phyloP scores from a whole-genome alignment of 2,888 invertebrate genomes.

The Erebia palarica region DNA sequence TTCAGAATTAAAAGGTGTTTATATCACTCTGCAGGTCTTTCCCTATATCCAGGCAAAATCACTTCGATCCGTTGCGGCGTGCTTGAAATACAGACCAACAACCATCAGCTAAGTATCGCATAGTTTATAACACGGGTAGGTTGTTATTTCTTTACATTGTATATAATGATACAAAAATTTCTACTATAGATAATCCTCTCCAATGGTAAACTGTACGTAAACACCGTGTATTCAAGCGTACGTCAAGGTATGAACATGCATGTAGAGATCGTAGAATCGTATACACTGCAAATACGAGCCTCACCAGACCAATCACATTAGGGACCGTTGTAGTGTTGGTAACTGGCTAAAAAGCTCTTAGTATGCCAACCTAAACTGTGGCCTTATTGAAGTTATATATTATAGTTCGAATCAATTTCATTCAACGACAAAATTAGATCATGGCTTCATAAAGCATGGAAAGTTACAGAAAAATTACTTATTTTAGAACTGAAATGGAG shows the following conservation, averaged over 20 bases:
- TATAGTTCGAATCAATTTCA: background rate
- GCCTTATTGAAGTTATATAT: background rate
- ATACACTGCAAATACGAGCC: conserved; percentile 2
- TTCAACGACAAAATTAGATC: background rate
- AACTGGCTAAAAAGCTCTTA: conserved; percentile 13
- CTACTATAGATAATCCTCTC: too few species aligned
- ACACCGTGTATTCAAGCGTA: background rate
- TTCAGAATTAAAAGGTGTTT: too few species aligned
- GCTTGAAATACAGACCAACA: too few species aligned
- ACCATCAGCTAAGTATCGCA: too few species aligned
- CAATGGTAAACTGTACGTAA: too few species aligned
- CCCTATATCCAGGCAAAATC: too few species aligned
- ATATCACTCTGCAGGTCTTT: too few species aligned
- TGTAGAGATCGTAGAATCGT: background rate
- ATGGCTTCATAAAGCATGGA: background rate
- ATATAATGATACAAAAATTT: too few species aligned
- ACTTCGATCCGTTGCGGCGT: too few species aligned
- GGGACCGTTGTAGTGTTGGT: background rate
- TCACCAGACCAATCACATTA: conserved; percentile 17
- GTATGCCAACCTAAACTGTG: background rate
- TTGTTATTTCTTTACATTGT: too few species aligned
- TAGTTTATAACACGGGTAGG: too few species aligned
- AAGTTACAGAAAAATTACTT: background rate
- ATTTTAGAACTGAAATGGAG: background rate
- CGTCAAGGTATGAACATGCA: background rate